Evolutionary conservation across 1,140 invertebrate species (phyloP).

Genomic region (Chymomyza costata): DNA sequence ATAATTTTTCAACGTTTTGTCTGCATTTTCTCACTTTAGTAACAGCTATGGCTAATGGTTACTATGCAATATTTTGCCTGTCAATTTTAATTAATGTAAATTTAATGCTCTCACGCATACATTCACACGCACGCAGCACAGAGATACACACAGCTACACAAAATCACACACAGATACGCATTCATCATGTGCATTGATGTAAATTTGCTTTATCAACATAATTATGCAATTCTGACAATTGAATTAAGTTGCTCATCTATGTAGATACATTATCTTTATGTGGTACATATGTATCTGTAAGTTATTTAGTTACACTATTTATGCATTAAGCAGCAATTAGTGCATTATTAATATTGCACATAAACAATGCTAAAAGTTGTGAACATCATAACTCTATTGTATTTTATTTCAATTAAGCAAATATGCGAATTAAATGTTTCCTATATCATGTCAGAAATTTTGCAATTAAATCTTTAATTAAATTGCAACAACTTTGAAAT

Average conservation of each 20-base stretch:
- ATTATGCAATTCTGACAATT: constrained; percentile 59
- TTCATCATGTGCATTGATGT: constrained; percentile 16
- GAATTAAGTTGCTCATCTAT: constrained; percentile 38
- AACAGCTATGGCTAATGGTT: constrained; percentile 8
- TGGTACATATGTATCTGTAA: not conserved
- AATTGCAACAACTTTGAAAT: too few species aligned
- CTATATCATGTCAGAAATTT: too few species aligned
- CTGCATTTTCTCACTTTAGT: constrained; percentile 13
- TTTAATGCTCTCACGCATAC: too few species aligned
- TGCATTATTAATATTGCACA: too few species aligned
- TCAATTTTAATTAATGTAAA: constrained; percentile 54
- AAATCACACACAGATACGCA: constrained; percentile 13
- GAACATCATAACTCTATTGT: too few species aligned
- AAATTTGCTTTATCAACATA: constrained; percentile 61
- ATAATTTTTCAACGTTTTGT: constrained; percentile 19
- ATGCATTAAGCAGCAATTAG: constrained; percentile 9
- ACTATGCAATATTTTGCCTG: constrained; percentile 43
- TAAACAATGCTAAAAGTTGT: too few species aligned
- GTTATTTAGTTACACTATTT: constrained; percentile 13
- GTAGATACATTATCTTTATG: too few species aligned
- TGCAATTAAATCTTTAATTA: too few species aligned
- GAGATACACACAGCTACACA: constrained; percentile 10
- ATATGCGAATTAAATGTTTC: too few species aligned
- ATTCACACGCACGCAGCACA: constrained; percentile 21
- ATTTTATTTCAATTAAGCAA: too few species aligned